phyloP scores from a whole-genome alignment of 2,797 vertebrate genomes.

The Decapterus maruadsi region DNA sequence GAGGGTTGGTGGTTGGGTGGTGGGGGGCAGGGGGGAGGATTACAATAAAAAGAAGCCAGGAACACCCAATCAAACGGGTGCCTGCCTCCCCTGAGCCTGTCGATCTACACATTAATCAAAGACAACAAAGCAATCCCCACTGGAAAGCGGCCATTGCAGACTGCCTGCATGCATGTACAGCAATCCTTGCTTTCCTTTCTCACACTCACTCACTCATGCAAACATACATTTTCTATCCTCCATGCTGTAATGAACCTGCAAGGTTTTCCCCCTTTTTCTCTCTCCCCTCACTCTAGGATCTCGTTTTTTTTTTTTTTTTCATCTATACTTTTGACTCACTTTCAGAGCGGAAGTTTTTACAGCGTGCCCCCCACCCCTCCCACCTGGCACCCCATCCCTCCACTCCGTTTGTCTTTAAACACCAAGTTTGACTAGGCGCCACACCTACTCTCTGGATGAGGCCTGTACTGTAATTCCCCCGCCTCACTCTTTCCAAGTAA shows the following conservation, averaged over 20 bases:
- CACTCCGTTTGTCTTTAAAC: conserved; percentile 38
- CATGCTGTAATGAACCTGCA: conserved; percentile 81
- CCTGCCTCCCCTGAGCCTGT: conserved; percentile 62
- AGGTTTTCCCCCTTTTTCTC: conserved; percentile 24
- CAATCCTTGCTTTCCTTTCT: conserved; percentile 11
- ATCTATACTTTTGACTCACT: conserved; percentile 58
- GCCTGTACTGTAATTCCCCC: conserved; percentile 60
- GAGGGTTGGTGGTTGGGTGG: conserved; percentile 11
- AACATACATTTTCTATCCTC: conserved; percentile 38
- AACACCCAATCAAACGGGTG: conserved; percentile 31
- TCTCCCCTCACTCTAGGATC: conserved; percentile 32
- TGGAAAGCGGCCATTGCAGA: conserved; percentile 59
- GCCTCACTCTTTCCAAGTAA: conserved; percentile 76
- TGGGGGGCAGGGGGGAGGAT: conserved; percentile 10
- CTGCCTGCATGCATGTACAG: conserved; percentile 42
- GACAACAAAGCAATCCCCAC: conserved; percentile 79
- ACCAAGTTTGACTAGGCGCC: conserved; percentile 57
- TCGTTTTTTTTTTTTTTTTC: conserved; percentile 34
- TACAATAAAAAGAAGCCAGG: conserved; percentile 11
- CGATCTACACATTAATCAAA: conserved; percentile 76
- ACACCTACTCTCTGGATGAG: conserved; percentile 73
- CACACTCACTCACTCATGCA: neutral
- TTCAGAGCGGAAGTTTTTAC: conserved; percentile 41
- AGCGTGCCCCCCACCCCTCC: conserved; percentile 14
- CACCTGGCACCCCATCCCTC: neutral